A percentile compares a stretch with the other conserved stretches of the same genome.
Conservation (phyloP, 2,888 invertebrate genomes). For the Cryptus armator region DNA sequence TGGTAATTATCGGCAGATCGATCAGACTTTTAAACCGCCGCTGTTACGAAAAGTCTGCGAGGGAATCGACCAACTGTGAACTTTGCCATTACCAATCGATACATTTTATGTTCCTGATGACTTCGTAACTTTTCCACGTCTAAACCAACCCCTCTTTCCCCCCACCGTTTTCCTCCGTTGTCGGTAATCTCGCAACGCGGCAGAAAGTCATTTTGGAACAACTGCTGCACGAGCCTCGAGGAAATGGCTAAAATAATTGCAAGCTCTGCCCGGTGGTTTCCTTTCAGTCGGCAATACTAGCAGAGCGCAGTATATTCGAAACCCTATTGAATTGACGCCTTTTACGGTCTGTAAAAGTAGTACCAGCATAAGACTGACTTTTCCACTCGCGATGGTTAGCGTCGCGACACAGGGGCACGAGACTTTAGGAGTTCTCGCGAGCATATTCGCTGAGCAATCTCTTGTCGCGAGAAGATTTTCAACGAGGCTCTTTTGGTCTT, state of each 20-base stretch:
- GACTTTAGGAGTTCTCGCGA: conserved; percentile 1
- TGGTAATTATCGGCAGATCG: conserved; percentile 61
- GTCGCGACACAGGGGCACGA: background rate
- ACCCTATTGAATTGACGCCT: conserved; percentile 47
- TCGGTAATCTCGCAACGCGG: background rate
- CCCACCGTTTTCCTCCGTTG: conserved; percentile 1
- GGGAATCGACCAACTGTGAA: conserved; percentile 52
- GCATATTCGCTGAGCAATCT: conserved; percentile 28
- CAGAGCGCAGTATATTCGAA: background rate
- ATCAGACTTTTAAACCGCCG: conserved; percentile 18
- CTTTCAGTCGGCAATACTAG: background rate
- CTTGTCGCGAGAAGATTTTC: conserved; percentile 36
- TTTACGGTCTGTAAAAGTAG: conserved; percentile 54
- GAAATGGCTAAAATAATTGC: background rate
- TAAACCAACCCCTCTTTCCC: background rate
- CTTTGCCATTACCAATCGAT: conserved; percentile 27
- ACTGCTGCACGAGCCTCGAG: background rate
- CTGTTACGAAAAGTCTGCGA: conserved; percentile 20
- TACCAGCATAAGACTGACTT: conserved; percentile 10
- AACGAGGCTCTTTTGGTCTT: conserved; percentile 28
- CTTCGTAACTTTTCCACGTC: conserved; percentile 53
- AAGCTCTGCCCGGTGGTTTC: background rate
- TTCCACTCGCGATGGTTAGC: conserved; percentile 13
- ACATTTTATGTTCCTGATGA: conserved; percentile 56
- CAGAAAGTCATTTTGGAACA: conserved; percentile 8